phyloP scores from a whole-genome alignment of 2,113 vertebrate genomes.

The Ramphastos sulfuratus region DNA sequence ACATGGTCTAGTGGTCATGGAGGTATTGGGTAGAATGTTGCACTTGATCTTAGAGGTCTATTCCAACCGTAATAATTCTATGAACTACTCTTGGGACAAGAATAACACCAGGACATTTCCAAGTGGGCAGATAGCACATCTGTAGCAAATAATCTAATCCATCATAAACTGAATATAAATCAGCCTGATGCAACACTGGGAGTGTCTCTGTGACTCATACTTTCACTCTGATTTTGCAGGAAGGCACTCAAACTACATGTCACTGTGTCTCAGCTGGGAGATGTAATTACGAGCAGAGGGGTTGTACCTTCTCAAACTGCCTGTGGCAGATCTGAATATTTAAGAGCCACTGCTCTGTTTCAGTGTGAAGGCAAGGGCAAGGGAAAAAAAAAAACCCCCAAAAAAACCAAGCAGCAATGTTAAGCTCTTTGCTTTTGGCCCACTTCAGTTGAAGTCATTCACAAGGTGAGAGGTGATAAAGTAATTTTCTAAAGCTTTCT shows the following conservation, averaged over 20 bases:
- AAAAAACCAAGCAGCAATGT: too few relatives aligned
- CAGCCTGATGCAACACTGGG: neutral
- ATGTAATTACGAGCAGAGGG: neutral
- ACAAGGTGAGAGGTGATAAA: neutral
- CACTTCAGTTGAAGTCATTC: neutral
- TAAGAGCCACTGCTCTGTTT: neutral
- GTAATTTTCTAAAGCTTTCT: neutral
- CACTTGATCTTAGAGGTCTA: too few relatives aligned
- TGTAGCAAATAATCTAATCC: neutral
- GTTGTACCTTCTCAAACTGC: neutral
- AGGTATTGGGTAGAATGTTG: too few relatives aligned
- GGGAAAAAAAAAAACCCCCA: too few relatives aligned
- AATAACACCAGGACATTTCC: neutral
- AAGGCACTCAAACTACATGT: neutral
- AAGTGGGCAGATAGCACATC: neutral
- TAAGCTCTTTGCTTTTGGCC: neutral
- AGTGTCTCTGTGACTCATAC: neutral
- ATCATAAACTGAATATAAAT: neutral
- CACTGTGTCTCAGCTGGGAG: neutral
- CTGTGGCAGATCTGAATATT: neutral
- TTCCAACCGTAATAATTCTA: too few relatives aligned
- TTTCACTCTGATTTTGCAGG: neutral
- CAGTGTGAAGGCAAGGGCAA: rapidly evolving
- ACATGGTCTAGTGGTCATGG: too few relatives aligned
- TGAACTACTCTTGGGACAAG: neutral